Evolutionary conservation across 2,797 vertebrate species (phyloP), one percentile per base, ranked within the genome.

Genomic region (Ctenopoma kingsleyae): DNA sequence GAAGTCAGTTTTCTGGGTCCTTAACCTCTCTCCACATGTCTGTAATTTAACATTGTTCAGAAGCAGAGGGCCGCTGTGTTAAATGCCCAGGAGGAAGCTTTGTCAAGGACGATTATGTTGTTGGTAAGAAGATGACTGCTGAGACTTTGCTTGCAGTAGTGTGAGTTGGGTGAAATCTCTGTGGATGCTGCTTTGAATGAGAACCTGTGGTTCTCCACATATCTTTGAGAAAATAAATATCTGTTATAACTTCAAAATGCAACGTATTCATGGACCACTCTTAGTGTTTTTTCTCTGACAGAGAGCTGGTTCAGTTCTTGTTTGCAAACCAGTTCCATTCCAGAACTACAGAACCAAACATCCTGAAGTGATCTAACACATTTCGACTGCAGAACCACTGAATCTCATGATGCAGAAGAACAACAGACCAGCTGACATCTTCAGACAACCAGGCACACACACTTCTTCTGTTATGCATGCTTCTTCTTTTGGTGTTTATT

Each of bases 31-130:
- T 51, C 43, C 71, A 56, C 56, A 57, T 52, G 71, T 68, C 71
- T 81, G 74, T 79, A 51, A 76, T 77, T 79, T 66, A 72, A 67
- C 48, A 48, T 60, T 62, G 56, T 67, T 79, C 63, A 50, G 59
- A 51, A 54, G 22, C 22, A 9, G 16, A 54, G 56, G 69, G 25
- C 61, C 36, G 8, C 61, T 41, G 71, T 68, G 40, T 80, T 49
- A 27, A 52, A 82, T 35, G 30, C 58, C 60, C 73, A 12, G 16
- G 46, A 67, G 69, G 52, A 16, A 49, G 51, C 52, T 49, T 32
- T 49, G 65, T 69, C 55, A 61, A 30, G 1, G 20, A 1, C 16
- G 63, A 56, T 70, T 78, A 36, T 32, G 46, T 74, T 9, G 61
- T 68, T 6, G 35, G 43, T 6, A 11, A 48, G 49, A 62, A 50